Conservation (phyloP, 2,113 vertebrate genomes). For the Apus apus region DNA sequence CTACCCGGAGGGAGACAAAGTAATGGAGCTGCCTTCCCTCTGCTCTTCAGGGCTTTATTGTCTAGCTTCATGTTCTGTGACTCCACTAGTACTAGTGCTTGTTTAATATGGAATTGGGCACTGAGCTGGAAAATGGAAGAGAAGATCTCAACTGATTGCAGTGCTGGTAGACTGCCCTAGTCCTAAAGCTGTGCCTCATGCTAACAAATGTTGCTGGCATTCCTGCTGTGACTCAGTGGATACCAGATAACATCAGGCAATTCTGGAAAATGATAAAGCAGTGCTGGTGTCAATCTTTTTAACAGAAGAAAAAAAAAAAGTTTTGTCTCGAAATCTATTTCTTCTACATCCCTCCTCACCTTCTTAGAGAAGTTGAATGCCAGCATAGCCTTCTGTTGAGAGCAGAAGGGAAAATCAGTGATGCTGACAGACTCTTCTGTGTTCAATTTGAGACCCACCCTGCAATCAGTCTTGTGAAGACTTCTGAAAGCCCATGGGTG, state of each 20-base stretch:
- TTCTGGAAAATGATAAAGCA: slow-evolving; percentile 28
- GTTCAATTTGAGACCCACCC: neutral
- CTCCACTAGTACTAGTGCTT: slow-evolving; percentile 46
- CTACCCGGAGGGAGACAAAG: neutral
- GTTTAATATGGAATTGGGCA: slow-evolving; percentile 63
- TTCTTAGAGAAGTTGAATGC: neutral
- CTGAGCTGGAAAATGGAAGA: slow-evolving; percentile 65
- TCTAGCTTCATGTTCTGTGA: slow-evolving; percentile 23
- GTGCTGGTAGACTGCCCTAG: slow-evolving; percentile 63
- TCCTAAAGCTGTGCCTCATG: slow-evolving; percentile 56
- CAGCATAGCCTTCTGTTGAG: neutral
- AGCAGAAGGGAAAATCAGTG: neutral
- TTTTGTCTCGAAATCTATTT: neutral
- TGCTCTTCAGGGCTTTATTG: slow-evolving; percentile 40
- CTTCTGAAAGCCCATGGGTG: neutral
- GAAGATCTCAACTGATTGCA: slow-evolving; percentile 46
- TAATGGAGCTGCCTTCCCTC: slow-evolving; percentile 10
- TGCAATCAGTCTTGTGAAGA: neutral
- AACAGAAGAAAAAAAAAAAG: neutral
- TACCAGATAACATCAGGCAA: slow-evolving; percentile 35
- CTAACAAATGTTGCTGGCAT: slow-evolving; percentile 52
- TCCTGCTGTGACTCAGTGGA: neutral
- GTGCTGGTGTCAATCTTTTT: neutral
- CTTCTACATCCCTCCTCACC: neutral
- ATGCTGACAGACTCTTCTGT: neutral